Conservation (phyloP, 2,113 vertebrate species). For the Mixornis gularis region DNA sequence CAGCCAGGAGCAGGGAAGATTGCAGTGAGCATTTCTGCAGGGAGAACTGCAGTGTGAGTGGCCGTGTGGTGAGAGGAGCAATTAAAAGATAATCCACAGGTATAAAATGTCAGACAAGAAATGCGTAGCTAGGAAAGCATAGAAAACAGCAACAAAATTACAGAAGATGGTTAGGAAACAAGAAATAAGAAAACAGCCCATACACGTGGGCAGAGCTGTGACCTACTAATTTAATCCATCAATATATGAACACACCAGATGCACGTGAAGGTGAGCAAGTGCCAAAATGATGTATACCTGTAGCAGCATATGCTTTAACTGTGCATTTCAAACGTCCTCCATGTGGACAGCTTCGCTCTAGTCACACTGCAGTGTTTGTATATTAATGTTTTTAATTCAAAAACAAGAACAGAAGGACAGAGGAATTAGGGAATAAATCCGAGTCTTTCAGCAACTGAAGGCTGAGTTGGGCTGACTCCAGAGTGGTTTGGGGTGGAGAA, state of each 20-base stretch:
- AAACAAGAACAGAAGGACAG: slow-evolving; percentile 13
- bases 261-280: background rate
- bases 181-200: background rate
- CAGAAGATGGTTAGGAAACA: background rate
- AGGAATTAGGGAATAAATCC: slow-evolving; percentile 32
- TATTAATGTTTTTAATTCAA: slow-evolving; percentile 16
- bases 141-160: background rate
- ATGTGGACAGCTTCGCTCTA: background rate
- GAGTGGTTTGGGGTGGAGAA: background rate
- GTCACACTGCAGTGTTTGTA: background rate
- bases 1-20: background rate
- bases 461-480: slow-evolving; percentile 4
- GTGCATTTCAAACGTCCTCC: background rate
- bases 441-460: background rate
- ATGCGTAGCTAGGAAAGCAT: background rate
- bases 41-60: background rate
- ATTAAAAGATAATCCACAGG: background rate
- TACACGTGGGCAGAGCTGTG: background rate
- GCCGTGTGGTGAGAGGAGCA: background rate
- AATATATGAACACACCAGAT: background rate
- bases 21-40: background rate
- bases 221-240: background rate
- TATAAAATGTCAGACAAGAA: background rate
- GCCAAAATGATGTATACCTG: background rate
- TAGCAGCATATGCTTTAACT: background rate